Evolutionary conservation across 2,888 invertebrate genomes (phyloP).

Genomic region (Koerneria pararmatus): DNA sequence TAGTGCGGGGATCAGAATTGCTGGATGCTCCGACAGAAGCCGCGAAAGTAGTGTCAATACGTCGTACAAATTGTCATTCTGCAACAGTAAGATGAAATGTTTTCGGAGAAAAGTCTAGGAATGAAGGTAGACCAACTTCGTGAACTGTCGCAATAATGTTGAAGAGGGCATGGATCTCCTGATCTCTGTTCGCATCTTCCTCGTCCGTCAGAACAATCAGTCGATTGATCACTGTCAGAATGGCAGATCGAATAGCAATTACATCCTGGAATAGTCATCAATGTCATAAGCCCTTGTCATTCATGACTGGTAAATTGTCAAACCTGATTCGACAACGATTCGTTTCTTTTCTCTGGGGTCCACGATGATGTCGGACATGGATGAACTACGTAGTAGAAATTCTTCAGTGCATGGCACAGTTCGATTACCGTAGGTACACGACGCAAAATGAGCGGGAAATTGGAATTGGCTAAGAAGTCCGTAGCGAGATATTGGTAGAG

Average conservation of each 20-base stretch:
- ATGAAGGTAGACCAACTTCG: slow-evolving; percentile 69
- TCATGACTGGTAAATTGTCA: background rate
- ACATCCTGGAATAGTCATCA: slow-evolving; percentile 13
- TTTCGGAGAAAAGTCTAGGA: background rate
- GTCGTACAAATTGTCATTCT: slow-evolving; percentile 97
- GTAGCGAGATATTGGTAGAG: slow-evolving; percentile 95
- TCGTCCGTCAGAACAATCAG: slow-evolving; percentile 37
- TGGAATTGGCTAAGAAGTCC: slow-evolving; percentile 95
- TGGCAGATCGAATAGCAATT: slow-evolving; percentile 71
- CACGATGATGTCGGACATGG: slow-evolving; percentile 69
- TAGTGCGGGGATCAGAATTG: slow-evolving; percentile 79
- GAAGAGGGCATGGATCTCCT: slow-evolving; percentile 94
- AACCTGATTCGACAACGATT: slow-evolving; percentile 17
- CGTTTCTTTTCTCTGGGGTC: slow-evolving; percentile 7
- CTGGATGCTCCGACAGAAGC: slow-evolving; percentile 95
- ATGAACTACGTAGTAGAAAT: slow-evolving; percentile 97
- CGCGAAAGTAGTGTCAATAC: slow-evolving; percentile 94
- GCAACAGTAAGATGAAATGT: slow-evolving; percentile 20
- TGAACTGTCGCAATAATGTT: slow-evolving; percentile 96
- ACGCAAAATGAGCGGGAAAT: slow-evolving; percentile 68
- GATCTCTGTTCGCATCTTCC: slow-evolving; percentile 92
- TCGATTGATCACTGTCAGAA: slow-evolving; percentile 73
- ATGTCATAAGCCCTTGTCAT: background rate
- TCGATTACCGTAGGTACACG: slow-evolving; percentile 91
- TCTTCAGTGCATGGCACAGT: slow-evolving; percentile 95